A percentile compares a stretch with the other conserved stretches of the same genome.
Evolutionary conservation across 2,113 vertebrate genomes (phyloP).

Genomic region (Leptocoma aspasia): DNA sequence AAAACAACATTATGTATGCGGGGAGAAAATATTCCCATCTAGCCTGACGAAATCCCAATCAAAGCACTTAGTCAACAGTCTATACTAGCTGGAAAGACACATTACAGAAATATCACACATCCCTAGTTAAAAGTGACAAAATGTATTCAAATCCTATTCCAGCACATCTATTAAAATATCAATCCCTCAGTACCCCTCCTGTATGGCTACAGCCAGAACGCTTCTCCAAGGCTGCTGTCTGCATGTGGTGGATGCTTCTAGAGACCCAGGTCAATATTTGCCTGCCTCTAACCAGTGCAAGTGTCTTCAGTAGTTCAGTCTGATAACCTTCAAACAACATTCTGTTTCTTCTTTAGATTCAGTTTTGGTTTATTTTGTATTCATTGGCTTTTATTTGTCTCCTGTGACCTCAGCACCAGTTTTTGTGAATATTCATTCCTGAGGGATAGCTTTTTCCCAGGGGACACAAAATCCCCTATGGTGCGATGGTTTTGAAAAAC

Average conservation of each 20-base stretch:
- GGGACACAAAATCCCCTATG: neutral
- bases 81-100: neutral
- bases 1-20: neutral
- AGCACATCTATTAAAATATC: neutral
- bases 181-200: neutral
- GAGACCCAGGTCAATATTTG: rapidly evolving
- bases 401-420: neutral
- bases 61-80: neutral
- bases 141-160: neutral
- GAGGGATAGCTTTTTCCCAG: neutral
- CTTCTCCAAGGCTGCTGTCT: neutral
- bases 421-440: neutral
- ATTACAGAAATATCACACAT: neutral
- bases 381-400: neutral
- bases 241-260: neutral
- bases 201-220: rapidly evolving
- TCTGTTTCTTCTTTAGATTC: neutral
- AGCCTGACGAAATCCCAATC: neutral
- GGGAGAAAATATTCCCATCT: neutral
- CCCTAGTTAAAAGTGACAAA: neutral
- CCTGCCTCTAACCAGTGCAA: neutral
- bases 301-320: neutral
- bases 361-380: neutral
- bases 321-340: neutral
- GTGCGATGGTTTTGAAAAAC: neutral